These are phyloP conservation scores for Drosophila mulleri DNA, from an alignment of 2,888 invertebrate species.

Conservation along the genomic window DNA sequence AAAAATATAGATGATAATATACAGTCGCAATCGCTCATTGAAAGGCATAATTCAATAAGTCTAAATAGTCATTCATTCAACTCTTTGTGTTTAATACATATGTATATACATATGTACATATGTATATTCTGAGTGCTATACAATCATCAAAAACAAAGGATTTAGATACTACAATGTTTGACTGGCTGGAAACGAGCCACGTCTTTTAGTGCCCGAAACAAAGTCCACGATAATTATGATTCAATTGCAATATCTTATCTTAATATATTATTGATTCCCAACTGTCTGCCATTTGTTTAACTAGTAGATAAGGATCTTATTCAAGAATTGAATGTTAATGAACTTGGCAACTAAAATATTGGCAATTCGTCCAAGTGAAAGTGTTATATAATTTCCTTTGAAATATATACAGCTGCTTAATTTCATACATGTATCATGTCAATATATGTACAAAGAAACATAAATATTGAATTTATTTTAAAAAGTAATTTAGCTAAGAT, in stretches of 20 bases:
- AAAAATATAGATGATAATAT: constrained; percentile 17
- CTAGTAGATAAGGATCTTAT: constrained; percentile 1
- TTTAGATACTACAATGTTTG: constrained; percentile 8
- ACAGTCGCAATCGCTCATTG: constrained; percentile 10
- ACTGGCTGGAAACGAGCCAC: background rate
- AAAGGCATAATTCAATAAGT: constrained; percentile 32
- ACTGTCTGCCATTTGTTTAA: constrained; percentile 22
- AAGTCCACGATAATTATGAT: constrained; percentile 42
- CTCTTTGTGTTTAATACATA: constrained; percentile 19
- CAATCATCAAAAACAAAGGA: constrained; percentile 6
- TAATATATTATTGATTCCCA: constrained; percentile 11
- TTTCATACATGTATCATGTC: no score
- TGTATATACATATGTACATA: background rate
- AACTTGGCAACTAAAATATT: constrained; percentile 6
- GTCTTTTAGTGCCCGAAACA: constrained; percentile 8
- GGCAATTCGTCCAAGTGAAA: no score
- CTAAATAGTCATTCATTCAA: constrained; percentile 24
- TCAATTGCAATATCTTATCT: constrained; percentile 41
- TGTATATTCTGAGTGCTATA: constrained; percentile 12
- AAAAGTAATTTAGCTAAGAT: no score
- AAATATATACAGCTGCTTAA: background rate
- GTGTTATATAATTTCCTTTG: background rate
- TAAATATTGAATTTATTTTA: no score
- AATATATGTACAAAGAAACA: no score
- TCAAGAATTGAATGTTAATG: constrained; percentile 10